Evolutionary conservation across 2,113 vertebrate species (phyloP), one percentile per base, ranked within the genome.

Genomic region (Dasypus novemcinctus): DNA sequence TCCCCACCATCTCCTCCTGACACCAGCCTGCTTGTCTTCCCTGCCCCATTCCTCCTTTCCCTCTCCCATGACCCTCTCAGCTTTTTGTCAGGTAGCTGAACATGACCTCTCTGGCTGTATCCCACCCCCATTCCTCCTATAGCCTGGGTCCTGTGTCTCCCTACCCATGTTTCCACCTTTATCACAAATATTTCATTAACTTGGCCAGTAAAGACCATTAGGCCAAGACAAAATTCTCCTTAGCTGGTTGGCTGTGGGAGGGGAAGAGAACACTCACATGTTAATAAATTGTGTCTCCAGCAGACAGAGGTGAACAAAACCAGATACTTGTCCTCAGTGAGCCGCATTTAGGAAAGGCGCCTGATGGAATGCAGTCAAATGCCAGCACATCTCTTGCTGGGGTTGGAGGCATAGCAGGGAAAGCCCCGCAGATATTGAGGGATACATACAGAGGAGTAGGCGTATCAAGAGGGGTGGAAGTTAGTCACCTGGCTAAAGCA

Each of bases 281-380:
- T 66, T 27, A 29, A 72, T 63, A 63, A 43, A 52, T 7, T 4
- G 7, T 10, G 1, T 33, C 25, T 64, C 79, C 18, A 7, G 64
- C 36, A 15, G 9, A 20, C 41, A 38, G 72, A 81, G 66, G n/a
- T 6, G 52, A 69, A 8, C 9, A 49, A 84, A 72, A 41, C 31
- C 68, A 76, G 27, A 14, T 5, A 6, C 52, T 71, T 21, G 3
- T 1, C n/a, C 25, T 17, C 2, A 5, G 5, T 3, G 10, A 4
- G 8, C 2, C 27, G 27, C 33, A 3, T 20, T 88, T 74, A 29
- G 25, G 36, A 72, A 72, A 71, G 86, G 7, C 82, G 7, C 11
- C 33, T 7, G n/a, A 66, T 21, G 79, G 33, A 59, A 64, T 25
- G 8, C 17, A n/a, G 41, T 6, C 49, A 29, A 38, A 91, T 23